Evolutionary conservation across 2,888 invertebrate genomes (phyloP), one percentile per base, ranked within the genome.

Genomic region (Pasiphila rectangulata): DNA sequence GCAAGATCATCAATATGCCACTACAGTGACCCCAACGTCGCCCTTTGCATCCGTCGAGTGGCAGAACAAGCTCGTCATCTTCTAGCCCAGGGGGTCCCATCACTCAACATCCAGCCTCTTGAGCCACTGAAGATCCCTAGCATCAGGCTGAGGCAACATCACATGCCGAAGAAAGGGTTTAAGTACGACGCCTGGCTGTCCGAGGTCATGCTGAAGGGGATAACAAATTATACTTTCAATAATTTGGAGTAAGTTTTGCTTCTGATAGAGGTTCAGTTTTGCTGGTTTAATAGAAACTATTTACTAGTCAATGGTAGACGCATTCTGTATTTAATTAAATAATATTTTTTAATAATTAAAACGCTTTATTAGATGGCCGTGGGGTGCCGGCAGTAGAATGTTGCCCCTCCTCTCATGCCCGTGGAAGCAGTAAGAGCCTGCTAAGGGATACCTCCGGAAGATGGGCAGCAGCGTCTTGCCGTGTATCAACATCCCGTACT

Each of bases 101-200:
- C 91, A 20, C 69, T 92, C 5, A 87, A 84, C 9, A 90, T 92
- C 15, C 92, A 92, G 29, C 76, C 91, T 0, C 68, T 92, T 32
- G 92, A 92, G 35, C 92, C 92, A 0, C 69, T 92, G 32, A 77
- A 79, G 50, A 79, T 92, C 5, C 90, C 92, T 9, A 90, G 90
- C 60, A 86, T 92, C 29, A 76, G 90, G 29, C 69, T 92, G 2
- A 80, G 92, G 42, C 92, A 92, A 50, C 88, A 87, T 46, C 84
- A 79, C 38, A 78, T 74, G 63, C 83, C 90, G 0, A 80, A 83
- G 45, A 80, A 79, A 35, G 77, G 78, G 19, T 86, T 90, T 63
- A 89, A 90, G 52, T 90, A 90, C 51, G 90, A 90, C 56, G 90
- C 90, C 1, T 86, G 87, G 78, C 74, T 91, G 0, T 77, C 85